Conservation (phyloP, 1,140 invertebrate species). For the Saccostrea cuccullata region DNA sequence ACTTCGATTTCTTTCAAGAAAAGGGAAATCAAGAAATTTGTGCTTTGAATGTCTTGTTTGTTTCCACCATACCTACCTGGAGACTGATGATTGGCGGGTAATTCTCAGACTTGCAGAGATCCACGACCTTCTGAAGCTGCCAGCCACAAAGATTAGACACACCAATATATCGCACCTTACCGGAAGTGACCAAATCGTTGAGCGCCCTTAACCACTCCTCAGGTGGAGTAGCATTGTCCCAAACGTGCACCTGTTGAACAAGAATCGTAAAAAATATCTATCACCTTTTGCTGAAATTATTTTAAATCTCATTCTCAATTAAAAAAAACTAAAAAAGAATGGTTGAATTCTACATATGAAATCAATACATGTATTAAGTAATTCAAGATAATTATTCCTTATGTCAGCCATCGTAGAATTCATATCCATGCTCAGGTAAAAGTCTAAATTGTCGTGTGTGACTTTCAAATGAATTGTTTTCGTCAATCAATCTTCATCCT, state of each 20-base stretch:
- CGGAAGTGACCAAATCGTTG: constrained; percentile 67
- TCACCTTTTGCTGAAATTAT: no score
- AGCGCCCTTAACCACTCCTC: constrained; percentile 69
- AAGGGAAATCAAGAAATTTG: no score
- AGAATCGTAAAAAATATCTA: neutral
- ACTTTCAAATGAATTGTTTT: no score
- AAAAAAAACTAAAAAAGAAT: neutral
- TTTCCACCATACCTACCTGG: constrained; percentile 58
- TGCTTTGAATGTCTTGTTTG: no score
- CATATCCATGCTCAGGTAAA: no score
- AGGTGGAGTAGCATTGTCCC: constrained; percentile 64
- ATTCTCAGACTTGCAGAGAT: constrained; percentile 51
- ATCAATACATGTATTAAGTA: no score
- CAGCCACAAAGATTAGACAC: constrained; percentile 70
- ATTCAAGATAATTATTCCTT: no score
- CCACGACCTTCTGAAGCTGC: constrained; percentile 70
- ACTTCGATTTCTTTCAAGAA: no score
- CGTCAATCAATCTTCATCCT: no score
- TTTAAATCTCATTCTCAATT: no score
- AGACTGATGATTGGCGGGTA: constrained; percentile 56
- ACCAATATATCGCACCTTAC: constrained; percentile 71
- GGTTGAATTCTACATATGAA: neutral
- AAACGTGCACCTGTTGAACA: constrained; percentile 62
- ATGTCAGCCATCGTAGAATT: no score
- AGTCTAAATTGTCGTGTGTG: no score